Evolutionary conservation across 92 coral and sea anemone species (phyloP).

Genomic region (Zoanthus gigantus): DNA sequence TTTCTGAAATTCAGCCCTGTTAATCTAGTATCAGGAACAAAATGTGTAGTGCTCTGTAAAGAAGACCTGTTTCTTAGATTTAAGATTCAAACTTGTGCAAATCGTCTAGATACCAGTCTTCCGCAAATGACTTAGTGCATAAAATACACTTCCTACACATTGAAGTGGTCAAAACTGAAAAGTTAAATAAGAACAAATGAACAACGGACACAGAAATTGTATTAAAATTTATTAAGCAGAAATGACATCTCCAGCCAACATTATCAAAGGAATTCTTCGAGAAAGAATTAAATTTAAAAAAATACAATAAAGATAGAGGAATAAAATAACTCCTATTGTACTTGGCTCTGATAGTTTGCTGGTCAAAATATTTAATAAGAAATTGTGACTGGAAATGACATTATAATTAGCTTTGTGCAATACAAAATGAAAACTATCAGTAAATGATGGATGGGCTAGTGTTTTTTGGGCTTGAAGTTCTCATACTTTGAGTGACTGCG

Average conservation of each 20-base stretch:
- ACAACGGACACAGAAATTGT: not conserved
- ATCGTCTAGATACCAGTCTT: too few relatives aligned
- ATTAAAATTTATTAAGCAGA: conserved; percentile 35
- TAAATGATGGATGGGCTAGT: conserved; percentile 52
- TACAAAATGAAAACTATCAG: conserved; percentile 13
- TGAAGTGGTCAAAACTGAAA: too few relatives aligned
- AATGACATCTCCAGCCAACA: conserved; percentile 28
- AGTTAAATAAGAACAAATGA: too few relatives aligned
- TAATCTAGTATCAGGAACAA: too few relatives aligned
- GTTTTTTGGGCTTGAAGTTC: conserved; percentile 88
- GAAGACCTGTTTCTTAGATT: too few relatives aligned
- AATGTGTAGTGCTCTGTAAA: too few relatives aligned
- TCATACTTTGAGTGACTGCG: conserved; percentile 95
- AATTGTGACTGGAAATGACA: conserved; percentile 28
- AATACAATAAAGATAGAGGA: not conserved
- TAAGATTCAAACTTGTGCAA: too few relatives aligned
- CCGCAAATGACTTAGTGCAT: too few relatives aligned
- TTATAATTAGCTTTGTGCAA: conserved; percentile 6
- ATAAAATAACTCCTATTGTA: not conserved
- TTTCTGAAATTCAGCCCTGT: too few relatives aligned
- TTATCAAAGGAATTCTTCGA: not conserved
- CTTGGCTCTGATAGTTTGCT: not conserved
- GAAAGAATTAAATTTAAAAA: not conserved
- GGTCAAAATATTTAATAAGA: not conserved
- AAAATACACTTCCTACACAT: too few relatives aligned